phyloP scores from a whole-genome alignment of 2,113 vertebrate species.

The Anolis sagrei region DNA sequence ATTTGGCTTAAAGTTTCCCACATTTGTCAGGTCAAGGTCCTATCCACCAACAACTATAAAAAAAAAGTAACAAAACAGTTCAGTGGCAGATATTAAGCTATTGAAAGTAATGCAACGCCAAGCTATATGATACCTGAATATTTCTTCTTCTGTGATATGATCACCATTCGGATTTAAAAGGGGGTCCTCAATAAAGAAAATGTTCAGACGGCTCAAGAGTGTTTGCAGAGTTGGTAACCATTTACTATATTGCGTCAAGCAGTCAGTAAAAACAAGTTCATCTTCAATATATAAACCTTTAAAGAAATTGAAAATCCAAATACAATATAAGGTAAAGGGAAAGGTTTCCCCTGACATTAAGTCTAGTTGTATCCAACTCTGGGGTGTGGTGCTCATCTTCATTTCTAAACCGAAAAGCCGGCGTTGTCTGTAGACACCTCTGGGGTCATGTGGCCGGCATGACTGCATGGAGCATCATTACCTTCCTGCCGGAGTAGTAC shows the following conservation, averaged over 20 bases:
- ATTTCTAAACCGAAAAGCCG: too few species aligned
- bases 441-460: too few species aligned
- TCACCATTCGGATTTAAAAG: conserved; percentile 66
- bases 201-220: conserved; percentile 66
- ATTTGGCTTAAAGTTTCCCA: not conserved
- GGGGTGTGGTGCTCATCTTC: too few species aligned
- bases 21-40: not conserved
- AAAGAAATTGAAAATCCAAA: conserved; percentile 48
- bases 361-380: too few species aligned
- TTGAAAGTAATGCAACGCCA: conserved; percentile 14
- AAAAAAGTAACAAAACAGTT: conserved; percentile 19
- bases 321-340: too few species aligned
- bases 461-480: too few species aligned
- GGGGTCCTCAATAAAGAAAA: conserved; percentile 68
- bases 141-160: conserved; percentile 50
- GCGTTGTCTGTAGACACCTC: too few species aligned
- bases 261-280: conserved; percentile 68
- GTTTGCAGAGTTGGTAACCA: conserved; percentile 53
- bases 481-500: too few species aligned
- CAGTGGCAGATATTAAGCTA: conserved; percentile 21
- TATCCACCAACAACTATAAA: conserved; percentile 25
- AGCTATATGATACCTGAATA: conserved; percentile 71
- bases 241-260: conserved; percentile 54
- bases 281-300: conserved; percentile 74
- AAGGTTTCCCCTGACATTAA: too few species aligned